Percentiles rank a stretch among this genome's conserved stretches.
Evolutionary conservation across 2,113 vertebrate species (phyloP).

Genomic region (Leptobrachium leishanense): DNA sequence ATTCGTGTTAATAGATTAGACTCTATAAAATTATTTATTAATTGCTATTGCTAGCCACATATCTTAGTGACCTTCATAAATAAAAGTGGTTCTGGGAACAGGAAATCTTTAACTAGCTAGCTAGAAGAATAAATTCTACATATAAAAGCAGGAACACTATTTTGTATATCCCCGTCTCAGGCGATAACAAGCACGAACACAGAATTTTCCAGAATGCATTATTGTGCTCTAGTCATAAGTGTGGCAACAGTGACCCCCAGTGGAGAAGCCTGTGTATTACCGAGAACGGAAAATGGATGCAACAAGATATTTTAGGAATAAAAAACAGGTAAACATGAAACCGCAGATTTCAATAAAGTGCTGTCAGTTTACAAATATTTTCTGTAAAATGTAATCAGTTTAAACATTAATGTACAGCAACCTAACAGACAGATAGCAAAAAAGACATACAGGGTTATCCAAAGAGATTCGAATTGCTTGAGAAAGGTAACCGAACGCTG

Average conservation of each 20-base stretch:
- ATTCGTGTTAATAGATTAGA: not conserved
- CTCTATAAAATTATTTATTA: not conserved
- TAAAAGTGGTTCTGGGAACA: not conserved
- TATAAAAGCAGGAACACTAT: not conserved
- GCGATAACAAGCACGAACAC: constrained; percentile 14
- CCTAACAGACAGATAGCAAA: no score
- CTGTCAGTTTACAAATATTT: no score
- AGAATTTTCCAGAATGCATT: constrained; percentile 27
- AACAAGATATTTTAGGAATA: no score
- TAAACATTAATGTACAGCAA: no score
- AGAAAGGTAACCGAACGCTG: no score
- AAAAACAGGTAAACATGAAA: no score
- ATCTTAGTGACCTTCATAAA: not conserved
- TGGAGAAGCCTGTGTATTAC: not conserved
- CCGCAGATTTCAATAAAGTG: no score
- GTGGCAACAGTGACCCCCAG: constrained; percentile 28
- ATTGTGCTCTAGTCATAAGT: not conserved
- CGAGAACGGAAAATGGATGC: no score
- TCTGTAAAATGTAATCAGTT: no score
- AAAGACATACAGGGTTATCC: no score
- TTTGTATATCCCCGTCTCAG: not conserved
- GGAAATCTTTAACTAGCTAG: not conserved
- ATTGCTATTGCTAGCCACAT: not conserved
- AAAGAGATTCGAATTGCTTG: no score
- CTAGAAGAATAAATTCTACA: not conserved